Evolutionary conservation across 2,888 invertebrate species (phyloP).

Genomic region (Drosophila peninsularis): DNA sequence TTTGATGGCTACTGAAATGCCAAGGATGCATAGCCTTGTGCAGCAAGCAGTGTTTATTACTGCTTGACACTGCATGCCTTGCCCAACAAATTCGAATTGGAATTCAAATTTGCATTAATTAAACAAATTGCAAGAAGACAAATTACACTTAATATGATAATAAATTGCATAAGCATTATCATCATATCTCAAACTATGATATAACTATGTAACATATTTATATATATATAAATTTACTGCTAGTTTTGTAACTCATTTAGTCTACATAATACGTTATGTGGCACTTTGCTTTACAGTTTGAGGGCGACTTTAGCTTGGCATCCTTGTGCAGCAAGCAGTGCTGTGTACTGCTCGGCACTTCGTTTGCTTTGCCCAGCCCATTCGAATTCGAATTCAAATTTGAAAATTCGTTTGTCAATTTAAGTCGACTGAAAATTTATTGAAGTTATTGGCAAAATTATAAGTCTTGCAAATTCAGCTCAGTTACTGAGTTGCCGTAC

Average conservation of each 20-base stretch:
- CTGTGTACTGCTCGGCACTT: not conserved
- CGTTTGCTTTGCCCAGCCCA: not conserved
- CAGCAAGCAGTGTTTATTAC: not conserved
- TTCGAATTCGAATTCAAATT: not conserved
- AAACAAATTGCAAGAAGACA: not conserved
- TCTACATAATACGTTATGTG: not conserved
- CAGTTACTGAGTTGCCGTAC: not conserved
- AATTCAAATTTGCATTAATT: not conserved
- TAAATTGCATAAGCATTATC: too few relatives aligned
- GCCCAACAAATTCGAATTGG: not conserved
- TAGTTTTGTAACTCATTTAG: too few relatives aligned
- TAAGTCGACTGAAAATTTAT: conserved; percentile 12
- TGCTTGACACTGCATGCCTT: conserved; percentile 2
- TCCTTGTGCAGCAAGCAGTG: conserved; percentile 6
- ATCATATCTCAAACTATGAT: too few relatives aligned
- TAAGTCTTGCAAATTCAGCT: conserved; percentile 17
- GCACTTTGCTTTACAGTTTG: not conserved
- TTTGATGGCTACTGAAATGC: not conserved
- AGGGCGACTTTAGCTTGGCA: not conserved
- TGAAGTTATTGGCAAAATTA: conserved; percentile 21
- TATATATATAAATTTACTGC: too few relatives aligned
- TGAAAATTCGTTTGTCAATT: conserved; percentile 19
- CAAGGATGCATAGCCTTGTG: not conserved
- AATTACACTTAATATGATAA: too few relatives aligned
- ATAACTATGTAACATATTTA: too few relatives aligned